These are phyloP conservation scores for Nannobrachium achirus DNA, from an alignment of 2,113 vertebrate genomes.

Conservation along the genomic window DNA sequence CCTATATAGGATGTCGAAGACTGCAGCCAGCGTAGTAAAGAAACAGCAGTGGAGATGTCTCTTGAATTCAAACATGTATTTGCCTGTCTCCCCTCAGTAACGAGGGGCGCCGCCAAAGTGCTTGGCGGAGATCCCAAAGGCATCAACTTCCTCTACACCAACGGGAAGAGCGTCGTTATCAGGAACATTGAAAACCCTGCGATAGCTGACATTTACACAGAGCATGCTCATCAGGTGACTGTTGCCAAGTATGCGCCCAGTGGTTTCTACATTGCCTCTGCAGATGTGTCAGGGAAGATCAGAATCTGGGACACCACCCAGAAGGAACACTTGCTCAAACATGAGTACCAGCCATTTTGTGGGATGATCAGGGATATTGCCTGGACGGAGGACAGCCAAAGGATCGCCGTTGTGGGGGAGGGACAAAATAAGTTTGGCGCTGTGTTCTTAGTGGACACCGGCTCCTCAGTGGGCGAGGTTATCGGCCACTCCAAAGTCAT, in stretches of 20 bases:
- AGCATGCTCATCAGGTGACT: slow-evolving; percentile 90
- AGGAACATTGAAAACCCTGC: slow-evolving; percentile 95
- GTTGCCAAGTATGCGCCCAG: slow-evolving; percentile 96
- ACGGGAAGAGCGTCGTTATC: slow-evolving; percentile 95
- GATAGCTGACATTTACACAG: slow-evolving; percentile 95
- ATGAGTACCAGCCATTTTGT: slow-evolving; percentile 92
- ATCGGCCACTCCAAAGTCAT: slow-evolving; percentile 92
- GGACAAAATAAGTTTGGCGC: slow-evolving; percentile 92
- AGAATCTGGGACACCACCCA: slow-evolving; percentile 99
- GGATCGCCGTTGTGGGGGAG: slow-evolving; percentile 92
- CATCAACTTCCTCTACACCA: slow-evolving; percentile 95
- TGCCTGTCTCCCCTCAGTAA: slow-evolving; percentile 95
- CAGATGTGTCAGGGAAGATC: slow-evolving; percentile 93
- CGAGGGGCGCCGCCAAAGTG: slow-evolving; percentile 94
- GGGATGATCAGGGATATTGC: slow-evolving; percentile 94
- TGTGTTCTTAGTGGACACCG: slow-evolving; percentile 94
- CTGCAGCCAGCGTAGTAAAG: too few relatives aligned
- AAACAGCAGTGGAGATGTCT: too few relatives aligned
- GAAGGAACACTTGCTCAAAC: slow-evolving; percentile 95
- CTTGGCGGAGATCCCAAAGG: slow-evolving; percentile 94
- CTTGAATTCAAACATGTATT: slow-evolving; percentile 80
- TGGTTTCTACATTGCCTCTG: slow-evolving; percentile 96
- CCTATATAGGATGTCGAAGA: too few relatives aligned
- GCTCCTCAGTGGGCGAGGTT: slow-evolving; percentile 91
- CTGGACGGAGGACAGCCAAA: slow-evolving; percentile 97